These are phyloP conservation scores for Meles meles DNA, from an alignment of 2,113 vertebrate species.

Conservation along the genomic window DNA sequence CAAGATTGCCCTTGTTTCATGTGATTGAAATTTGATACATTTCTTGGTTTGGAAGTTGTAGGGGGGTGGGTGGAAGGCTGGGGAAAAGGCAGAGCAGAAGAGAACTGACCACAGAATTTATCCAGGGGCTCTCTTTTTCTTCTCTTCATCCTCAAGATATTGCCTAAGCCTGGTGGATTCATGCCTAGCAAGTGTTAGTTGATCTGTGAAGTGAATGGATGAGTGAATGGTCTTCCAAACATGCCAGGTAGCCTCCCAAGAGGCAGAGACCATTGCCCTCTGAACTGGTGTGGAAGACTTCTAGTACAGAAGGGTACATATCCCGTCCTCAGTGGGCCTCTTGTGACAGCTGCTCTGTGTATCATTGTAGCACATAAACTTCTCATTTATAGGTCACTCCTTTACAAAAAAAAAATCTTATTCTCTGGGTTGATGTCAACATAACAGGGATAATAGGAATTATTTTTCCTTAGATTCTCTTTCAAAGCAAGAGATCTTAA, in stretches of 20 bases:
- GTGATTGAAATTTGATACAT: neutral
- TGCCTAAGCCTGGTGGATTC: neutral
- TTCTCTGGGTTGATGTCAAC: neutral
- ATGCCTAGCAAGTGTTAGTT: neutral
- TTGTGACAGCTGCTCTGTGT: neutral
- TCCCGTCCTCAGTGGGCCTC: neutral
- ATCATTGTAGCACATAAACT: neutral
- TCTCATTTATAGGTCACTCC: neutral
- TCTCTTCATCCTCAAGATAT: neutral
- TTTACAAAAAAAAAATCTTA: neutral
- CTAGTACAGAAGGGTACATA: rapidly evolving
- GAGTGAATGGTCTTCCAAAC: neutral
- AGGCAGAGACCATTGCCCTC: neutral
- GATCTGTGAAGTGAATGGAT: neutral
- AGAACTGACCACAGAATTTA: neutral
- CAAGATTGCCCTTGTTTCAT: neutral
- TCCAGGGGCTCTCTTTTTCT: neutral
- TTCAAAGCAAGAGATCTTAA: slow-evolving; percentile 12
- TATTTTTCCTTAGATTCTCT: neutral
- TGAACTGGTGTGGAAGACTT: neutral
- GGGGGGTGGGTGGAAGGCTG: neutral
- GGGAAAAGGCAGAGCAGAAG: neutral
- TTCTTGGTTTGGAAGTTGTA: neutral
- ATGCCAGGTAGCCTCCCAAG: neutral
- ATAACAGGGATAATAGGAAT: neutral